Conservation (phyloP, 2,113 vertebrate species). For the Micronycteris hirsuta region DNA sequence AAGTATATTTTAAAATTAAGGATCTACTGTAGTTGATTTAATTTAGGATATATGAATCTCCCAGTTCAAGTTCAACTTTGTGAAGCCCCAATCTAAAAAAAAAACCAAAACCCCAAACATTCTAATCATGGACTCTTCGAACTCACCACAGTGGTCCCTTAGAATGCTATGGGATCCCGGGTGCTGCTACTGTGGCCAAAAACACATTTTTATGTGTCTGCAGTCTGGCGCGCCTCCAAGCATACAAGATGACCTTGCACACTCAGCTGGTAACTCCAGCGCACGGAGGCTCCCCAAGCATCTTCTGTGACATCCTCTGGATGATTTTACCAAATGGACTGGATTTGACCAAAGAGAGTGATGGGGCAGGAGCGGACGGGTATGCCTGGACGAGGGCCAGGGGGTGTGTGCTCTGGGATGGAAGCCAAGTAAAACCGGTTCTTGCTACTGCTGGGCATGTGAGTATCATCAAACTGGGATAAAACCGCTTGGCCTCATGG, state of each 20-base stretch:
- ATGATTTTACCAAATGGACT: background rate
- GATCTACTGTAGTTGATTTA: background rate
- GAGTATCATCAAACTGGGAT: background rate
- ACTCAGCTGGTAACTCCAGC: rapidly evolving
- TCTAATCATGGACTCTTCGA: background rate
- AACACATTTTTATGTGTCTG: too few species aligned
- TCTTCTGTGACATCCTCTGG: background rate
- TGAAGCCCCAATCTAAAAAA: background rate
- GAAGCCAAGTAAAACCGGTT: background rate
- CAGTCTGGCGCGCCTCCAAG: background rate
- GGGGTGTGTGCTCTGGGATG: background rate
- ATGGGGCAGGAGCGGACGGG: too few species aligned
- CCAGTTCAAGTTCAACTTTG: background rate
- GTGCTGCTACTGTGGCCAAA: background rate
- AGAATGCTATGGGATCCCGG: background rate
- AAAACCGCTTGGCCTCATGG: background rate
- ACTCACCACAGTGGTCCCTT: background rate
- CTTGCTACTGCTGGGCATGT: too few species aligned
- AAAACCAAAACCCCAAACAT: background rate
- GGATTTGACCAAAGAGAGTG: background rate
- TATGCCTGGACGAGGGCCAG: background rate
- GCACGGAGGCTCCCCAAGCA: background rate
- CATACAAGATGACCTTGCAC: rapidly evolving
- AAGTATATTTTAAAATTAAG: background rate
- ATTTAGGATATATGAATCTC: background rate